A percentile compares a stretch with the other conserved stretches of the same genome.
Evolutionary conservation across 2,113 vertebrate species (phyloP).

Genomic region (Vidua chalybeata): DNA sequence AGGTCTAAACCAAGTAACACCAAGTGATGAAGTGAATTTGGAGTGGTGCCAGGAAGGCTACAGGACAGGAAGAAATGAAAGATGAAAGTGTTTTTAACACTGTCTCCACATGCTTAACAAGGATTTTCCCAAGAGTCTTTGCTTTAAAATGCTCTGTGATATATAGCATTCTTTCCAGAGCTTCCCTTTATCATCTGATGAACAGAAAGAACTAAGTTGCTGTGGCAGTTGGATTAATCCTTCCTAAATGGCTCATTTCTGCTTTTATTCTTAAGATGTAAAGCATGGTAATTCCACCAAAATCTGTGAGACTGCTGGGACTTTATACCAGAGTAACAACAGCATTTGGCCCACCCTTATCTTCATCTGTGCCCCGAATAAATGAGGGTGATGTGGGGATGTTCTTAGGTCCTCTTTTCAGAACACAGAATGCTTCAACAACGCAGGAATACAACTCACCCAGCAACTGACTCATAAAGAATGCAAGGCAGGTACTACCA

Average conservation of each 20-base stretch:
- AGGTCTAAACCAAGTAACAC: background rate
- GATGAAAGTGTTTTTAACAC: conserved; percentile 24
- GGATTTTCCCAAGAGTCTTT: conserved; percentile 13
- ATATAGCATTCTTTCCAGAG: background rate
- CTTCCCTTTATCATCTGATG: background rate
- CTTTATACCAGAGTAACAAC: background rate
- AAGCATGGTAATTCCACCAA: background rate
- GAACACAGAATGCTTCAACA: background rate
- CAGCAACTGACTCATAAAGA: background rate
- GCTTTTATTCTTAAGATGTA: background rate
- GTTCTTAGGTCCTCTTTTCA: background rate
- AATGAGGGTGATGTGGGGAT: background rate
- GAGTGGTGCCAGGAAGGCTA: background rate
- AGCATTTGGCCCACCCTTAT: background rate
- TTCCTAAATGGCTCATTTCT: background rate
- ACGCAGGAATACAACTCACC: fast-evolving
- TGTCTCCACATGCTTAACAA: background rate
- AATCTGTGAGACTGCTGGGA: background rate
- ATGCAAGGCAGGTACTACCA: background rate
- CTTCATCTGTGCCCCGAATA: fast-evolving
- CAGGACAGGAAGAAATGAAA: conserved; percentile 35
- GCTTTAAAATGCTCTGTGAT: background rate
- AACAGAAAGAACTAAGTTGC: background rate
- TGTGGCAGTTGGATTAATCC: background rate
- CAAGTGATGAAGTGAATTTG: conserved; percentile 24